phyloP scores from a whole-genome alignment of 2,113 vertebrate genomes.

The Hoplias malabaricus region DNA sequence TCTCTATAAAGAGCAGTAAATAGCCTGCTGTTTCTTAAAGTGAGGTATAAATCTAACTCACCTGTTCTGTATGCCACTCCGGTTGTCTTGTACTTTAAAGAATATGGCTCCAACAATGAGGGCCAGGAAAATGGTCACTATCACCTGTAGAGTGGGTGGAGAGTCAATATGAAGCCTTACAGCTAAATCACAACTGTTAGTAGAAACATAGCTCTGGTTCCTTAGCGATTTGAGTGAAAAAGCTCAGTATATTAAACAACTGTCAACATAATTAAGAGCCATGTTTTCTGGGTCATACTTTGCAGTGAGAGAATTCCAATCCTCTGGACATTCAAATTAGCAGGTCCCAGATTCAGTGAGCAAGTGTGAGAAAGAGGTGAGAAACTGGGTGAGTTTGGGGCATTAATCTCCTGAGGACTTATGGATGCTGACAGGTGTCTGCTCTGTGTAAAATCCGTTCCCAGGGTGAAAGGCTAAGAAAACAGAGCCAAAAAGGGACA shows the following conservation, averaged over 20 bases:
- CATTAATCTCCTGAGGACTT: conserved; percentile 50
- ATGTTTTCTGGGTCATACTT: neutral
- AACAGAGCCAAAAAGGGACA: conserved; percentile 42
- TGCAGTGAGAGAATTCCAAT: neutral
- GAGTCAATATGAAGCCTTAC: neutral
- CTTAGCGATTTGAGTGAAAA: no score
- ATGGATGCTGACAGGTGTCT: conserved; percentile 59
- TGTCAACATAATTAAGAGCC: no score
- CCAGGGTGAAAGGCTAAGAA: conserved; percentile 71
- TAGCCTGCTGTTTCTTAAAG: neutral
- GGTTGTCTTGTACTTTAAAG: conserved; percentile 77
- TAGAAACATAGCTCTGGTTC: no score
- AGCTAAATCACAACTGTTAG: neutral
- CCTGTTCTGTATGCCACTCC: conserved; percentile 88
- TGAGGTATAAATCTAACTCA: conserved; percentile 46
- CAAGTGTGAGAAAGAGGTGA: neutral
- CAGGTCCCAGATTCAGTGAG: neutral
- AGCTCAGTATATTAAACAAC: no score
- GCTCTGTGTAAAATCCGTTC: conserved; percentile 56
- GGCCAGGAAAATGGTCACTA: conserved; percentile 78
- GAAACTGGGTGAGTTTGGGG: neutral
- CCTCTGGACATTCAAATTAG: neutral
- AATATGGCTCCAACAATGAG: conserved; percentile 85
- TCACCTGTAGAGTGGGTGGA: conserved; percentile 68
- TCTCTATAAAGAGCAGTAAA: neutral